These are phyloP conservation scores for Myotis myotis DNA, from an alignment of 2,797 vertebrate species.

Conservation along the genomic window DNA sequence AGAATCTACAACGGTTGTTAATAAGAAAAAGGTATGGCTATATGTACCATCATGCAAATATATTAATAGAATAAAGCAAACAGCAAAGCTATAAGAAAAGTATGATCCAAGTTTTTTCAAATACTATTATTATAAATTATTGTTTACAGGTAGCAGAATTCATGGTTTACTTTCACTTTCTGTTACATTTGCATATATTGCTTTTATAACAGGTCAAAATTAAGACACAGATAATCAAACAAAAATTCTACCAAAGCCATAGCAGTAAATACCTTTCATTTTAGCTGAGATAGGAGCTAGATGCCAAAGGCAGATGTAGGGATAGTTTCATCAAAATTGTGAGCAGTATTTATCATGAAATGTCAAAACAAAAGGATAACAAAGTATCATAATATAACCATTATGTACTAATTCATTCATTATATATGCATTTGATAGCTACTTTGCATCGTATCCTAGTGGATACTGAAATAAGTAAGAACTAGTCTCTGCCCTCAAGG, in stretches of 20 bases:
- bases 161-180: not conserved
- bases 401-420: not conserved
- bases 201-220: slow-evolving; percentile 22
- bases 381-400: slow-evolving; percentile 11
- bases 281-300: not conserved
- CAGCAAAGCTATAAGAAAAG: not conserved
- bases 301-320: not conserved
- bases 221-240: not conserved
- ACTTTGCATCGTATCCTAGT: not conserved
- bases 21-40: not conserved
- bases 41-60: not conserved
- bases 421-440: not conserved
- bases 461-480: not conserved
- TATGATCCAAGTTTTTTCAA: not conserved
- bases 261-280: not conserved
- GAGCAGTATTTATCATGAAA: not conserved
- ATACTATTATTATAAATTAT: not conserved
- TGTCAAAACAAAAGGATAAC: slow-evolving; percentile 25
- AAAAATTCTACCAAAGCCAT: slow-evolving; percentile 29
- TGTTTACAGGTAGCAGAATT: not conserved
- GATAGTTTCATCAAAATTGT: slow-evolving; percentile 12
- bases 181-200: not conserved
- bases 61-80: slow-evolving; percentile 29
- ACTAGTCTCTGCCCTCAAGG: not conserved
- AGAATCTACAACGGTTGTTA: not conserved